Base-by-base conservation (phyloP, 2,888 invertebrate genomes). In the Escarpia spicata region DNA sequence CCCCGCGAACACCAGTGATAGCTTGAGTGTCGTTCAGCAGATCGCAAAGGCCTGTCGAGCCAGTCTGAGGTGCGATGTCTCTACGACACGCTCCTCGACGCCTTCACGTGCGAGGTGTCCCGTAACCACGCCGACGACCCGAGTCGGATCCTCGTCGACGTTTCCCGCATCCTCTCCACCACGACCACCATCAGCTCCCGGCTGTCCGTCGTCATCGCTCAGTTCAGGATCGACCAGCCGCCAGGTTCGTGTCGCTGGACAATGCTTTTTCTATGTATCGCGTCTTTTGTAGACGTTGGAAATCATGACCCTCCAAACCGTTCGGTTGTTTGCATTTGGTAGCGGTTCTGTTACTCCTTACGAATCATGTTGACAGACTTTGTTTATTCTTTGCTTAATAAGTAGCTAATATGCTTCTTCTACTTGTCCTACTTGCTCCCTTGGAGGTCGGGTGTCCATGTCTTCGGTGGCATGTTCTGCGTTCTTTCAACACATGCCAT, bases 71-170 rank as follows among this genome's bases (percentile, higher is more conserved):
- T 95, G 3, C 93, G 93, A 43, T 93, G 93, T 26, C 93, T 95
- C 1, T 94, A 96, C 92, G 93, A 94, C 19, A 94, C 94, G 89
- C 94, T 95, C 93, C 93, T 95, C 31, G 95, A 95, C 92, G 94
- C 95, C 15, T 93, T 96, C 43, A 94, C 94, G 9, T 93, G 94
- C 44, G 94, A 94, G 58, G 92, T 95, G 31, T 92, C 93, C 52
- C 92, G 93, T n/a, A 94, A 93, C 60, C 95, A 95, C 92, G 93
- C 93, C 0, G 91, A 90, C 9, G 94, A 94, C 44, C 93, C 94
- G 92, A 93, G 94, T n/a, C 94, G 94, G 19, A 92, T 95, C 3
- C 93, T 95, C 15, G 93, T 94, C 26, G 94, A 95, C 60, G 93
- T 95, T 43, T 95, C 95, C 93, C 93, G 94, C 58, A 93, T 95